Conservation (phyloP, 2,113 vertebrate genomes). For the Corapipo altera region DNA sequence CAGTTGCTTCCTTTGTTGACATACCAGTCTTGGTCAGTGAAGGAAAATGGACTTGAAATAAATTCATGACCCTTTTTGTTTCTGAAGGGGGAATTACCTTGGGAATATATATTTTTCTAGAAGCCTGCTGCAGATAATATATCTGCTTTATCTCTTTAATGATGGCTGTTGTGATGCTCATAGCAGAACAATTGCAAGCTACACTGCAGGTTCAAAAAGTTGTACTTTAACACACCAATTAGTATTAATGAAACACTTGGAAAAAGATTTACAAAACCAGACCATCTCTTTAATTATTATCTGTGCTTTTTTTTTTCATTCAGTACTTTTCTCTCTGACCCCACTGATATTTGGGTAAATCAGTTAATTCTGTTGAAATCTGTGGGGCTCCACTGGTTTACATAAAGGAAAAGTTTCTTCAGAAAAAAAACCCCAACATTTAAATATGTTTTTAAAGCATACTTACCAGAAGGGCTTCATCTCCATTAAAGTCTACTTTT, state of each 20-base stretch:
- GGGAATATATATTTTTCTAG: neutral
- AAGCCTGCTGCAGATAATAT: neutral
- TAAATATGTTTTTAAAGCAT: neutral
- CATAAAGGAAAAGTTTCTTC: neutral
- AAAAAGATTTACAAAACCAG: slow-evolving; percentile 63
- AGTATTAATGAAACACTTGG: slow-evolving; percentile 45
- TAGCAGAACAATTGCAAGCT: neutral
- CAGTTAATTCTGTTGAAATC: neutral
- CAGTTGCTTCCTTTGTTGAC: neutral
- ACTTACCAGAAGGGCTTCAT: neutral
- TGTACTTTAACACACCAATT: slow-evolving; percentile 58
- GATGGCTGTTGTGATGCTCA: neutral
- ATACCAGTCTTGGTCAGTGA: neutral
- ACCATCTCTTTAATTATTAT: slow-evolving; percentile 64
- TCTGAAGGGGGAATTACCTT: neutral
- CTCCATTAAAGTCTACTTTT: neutral
- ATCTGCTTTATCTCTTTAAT: neutral
- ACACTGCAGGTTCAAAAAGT: neutral
- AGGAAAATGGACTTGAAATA: neutral
- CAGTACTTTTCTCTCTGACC: slow-evolving; percentile 16
- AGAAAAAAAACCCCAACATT: neutral
- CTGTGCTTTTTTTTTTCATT: slow-evolving; percentile 33
- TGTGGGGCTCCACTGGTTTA: neutral
- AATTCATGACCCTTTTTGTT: neutral
- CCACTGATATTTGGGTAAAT: slow-evolving; percentile 9